Conservation (phyloP, 2,797 vertebrate species). For the Urocyon cinereoargenteus region DNA sequence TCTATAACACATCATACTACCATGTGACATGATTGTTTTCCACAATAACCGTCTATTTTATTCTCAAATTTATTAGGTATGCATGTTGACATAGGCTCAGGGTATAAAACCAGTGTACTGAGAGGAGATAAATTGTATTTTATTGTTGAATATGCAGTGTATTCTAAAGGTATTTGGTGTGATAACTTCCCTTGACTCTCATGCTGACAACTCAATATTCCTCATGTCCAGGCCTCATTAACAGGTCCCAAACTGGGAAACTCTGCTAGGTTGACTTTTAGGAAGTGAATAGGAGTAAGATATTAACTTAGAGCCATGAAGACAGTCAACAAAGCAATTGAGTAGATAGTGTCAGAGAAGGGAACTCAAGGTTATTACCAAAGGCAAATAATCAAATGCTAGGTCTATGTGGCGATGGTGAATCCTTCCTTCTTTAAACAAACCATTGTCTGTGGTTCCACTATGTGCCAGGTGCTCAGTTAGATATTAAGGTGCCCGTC, state of each 20-base stretch:
- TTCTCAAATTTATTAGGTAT: background rate
- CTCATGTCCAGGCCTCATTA: background rate
- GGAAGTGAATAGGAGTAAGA: background rate
- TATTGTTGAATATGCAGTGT: background rate
- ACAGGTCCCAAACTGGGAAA: background rate
- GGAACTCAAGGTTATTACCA: background rate
- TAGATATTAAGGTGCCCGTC: background rate
- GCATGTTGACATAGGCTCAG: background rate
- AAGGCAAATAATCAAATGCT: background rate
- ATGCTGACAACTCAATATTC: background rate
- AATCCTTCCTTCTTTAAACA: background rate
- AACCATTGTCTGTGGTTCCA: background rate
- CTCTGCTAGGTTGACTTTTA: background rate
- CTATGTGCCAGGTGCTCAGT: background rate
- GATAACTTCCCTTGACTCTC: background rate
- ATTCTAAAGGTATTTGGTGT: background rate
- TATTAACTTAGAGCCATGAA: background rate
- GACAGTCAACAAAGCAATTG: background rate
- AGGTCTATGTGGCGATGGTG: background rate
- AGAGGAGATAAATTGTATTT: background rate
- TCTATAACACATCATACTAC: background rate
- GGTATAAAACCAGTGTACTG: background rate
- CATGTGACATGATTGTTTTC: background rate
- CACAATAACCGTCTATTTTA: background rate
- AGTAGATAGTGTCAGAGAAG: background rate